Conservation (phyloP, 2,113 vertebrate species). For the Pteropus alecto region DNA sequence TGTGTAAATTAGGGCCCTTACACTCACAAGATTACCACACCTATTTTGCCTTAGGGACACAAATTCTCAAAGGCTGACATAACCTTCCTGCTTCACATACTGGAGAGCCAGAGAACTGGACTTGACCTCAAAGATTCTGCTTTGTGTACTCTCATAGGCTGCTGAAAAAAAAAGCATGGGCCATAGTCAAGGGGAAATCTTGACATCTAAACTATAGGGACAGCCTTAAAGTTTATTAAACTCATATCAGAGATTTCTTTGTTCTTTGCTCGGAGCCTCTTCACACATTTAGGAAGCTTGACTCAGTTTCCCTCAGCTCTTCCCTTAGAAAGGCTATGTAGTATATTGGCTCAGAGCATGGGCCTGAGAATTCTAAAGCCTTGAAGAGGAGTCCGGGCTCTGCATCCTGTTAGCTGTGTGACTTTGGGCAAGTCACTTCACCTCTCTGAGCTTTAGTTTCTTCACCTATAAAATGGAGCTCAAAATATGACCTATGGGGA, state of each 20-base stretch:
- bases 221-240: neutral
- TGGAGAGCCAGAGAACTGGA: neutral
- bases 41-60: neutral
- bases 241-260: neutral
- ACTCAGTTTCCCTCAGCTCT: neutral
- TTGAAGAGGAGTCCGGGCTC: neutral
- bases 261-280: neutral
- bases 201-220: neutral
- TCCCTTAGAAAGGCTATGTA: neutral
- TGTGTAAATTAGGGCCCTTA: neutral
- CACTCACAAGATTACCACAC: neutral
- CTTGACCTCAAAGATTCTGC: neutral
- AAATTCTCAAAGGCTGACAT: rapidly evolving
- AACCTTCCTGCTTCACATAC: neutral
- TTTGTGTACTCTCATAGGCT: neutral
- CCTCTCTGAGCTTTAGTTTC: neutral
- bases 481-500: neutral
- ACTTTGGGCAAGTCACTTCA: neutral
- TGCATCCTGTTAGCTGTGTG: neutral
- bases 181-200: neutral
- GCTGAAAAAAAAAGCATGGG: neutral
- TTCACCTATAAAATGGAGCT: neutral
- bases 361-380: neutral
- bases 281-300: neutral
- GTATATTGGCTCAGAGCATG: neutral